A percentile compares a stretch with the other conserved stretches of the same genome.
phyloP scores from a whole-genome alignment of 2,797 vertebrate species.

The Pseudochirops corinnae region DNA sequence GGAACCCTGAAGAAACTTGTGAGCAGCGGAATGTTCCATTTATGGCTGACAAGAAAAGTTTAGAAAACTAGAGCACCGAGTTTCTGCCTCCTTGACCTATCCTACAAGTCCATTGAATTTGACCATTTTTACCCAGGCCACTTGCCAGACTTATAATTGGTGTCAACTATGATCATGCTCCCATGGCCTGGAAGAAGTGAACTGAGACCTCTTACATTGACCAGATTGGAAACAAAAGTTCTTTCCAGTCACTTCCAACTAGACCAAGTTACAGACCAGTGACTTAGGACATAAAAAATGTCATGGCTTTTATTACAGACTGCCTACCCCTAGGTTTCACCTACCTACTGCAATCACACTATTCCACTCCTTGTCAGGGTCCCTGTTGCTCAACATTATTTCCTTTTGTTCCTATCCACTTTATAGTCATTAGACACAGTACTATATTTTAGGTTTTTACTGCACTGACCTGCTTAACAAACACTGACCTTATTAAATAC shows the following conservation, averaged over 20 bases:
- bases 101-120: neutral
- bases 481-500: conserved; percentile 65
- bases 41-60: neutral
- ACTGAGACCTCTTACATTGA: conserved; percentile 9
- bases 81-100: neutral
- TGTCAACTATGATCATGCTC: conserved; percentile 42
- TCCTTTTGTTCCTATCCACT: conserved; percentile 35
- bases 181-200: neutral
- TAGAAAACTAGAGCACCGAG: neutral
- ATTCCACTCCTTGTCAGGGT: neutral
- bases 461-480: conserved; percentile 61
- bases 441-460: neutral
- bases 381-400: neutral
- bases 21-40: neutral
- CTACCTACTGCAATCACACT: neutral
- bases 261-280: rapidly evolving
- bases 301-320: neutral
- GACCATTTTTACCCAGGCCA: neutral
- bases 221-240: neutral
- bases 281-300: neutral
- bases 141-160: neutral
- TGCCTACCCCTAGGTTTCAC: neutral
- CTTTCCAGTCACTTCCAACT: neutral
- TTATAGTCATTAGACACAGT: neutral
- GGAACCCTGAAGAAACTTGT: neutral